Evolutionary conservation across 2,113 vertebrate genomes (phyloP), one percentile per base, ranked within the genome.

Genomic region (Pycnonotus jocosus): DNA sequence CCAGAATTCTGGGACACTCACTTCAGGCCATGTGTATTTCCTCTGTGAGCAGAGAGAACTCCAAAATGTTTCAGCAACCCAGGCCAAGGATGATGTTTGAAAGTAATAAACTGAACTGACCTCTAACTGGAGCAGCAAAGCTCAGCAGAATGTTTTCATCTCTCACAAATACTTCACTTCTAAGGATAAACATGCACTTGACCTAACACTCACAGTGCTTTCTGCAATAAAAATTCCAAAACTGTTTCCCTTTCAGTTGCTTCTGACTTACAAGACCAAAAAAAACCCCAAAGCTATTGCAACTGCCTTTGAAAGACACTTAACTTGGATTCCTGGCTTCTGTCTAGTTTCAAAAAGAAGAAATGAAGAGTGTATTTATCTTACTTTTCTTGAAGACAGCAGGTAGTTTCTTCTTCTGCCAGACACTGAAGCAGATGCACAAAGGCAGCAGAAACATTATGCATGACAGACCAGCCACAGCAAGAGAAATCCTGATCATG

Each of bases 361-460:
- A 76, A 21, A 7, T n/a, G 23, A 82, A 33, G 45, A 84, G 12
- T 13, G 7, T 15, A 65, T 76, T 37, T 50, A 30, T 70, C 98
- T 98, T 98, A 98, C 98, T 90, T 96, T 96, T 97, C 51, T 95
- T 96, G 96, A 98, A 85, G 28, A 96, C n/a, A 11, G 90, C 33
- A 0, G 78, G 96, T 60, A 97, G 92, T 50, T 95, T 97, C 95
- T 95, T 96, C n/a, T 92, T 90, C 79, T 95, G 65, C 80, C 81
- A 90, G 27, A 88, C 58, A 16, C 37, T 35, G 22, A 92, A 64
- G 25, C 90, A 96, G 33, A 95, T 1, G 2, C 61, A 92, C 0
- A n/a, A 35, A 23, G 85, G 8, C 1, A 97, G 23, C 35, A 97
- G 48, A 35, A 95, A 15, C 19, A 94, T 3, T 57, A 93, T 1